Evolutionary conservation across 2,113 vertebrate species (phyloP), one percentile per base, ranked within the genome.

Genomic region (Pungitius pungitius): DNA sequence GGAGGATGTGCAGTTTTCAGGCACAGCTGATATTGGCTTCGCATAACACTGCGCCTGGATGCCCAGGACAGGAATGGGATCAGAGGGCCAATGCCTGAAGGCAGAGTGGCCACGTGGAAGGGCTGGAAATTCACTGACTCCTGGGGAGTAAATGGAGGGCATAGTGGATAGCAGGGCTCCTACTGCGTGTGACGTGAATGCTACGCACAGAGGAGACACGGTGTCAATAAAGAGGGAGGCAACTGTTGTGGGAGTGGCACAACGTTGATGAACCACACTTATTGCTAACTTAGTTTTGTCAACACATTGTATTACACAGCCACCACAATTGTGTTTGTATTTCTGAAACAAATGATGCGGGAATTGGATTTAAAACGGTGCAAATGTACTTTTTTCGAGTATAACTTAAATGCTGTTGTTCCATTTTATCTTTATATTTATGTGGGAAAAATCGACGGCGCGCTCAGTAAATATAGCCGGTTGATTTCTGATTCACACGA

Each of bases 61-160:
- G 82, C 56, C 49, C 70, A 60, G 66, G 40, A 68, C 67, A 75
- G 77, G 67, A 79, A 82, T 51, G 43, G 75, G 73, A 76, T 75
- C 82, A 83, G 26, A 65, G 81, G 75, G 60, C 49, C 11, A 56
- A 74, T 39, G 83, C 82, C 54, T 57, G 71, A 61, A 83, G 83
- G 86, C 73, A 68, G 61, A 51, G 73, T 47, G 57, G 56, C 59
- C 26, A 39, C 51, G 68, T 10, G 24, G 59, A 73, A 73, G 67
- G 80, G 80, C 76, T 89, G 86, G 86, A 92, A 90, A 92, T 87
- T 85, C 78, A 87, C 86, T 72, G 85, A 73, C 75, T 52, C 75
- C 52, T 56, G 11, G 5, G 65, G 73, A 69, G 78, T 83, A 81
- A 80, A 85, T 79, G 82, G 79, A 88, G 86, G 86, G 49, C 85